Conservation (phyloP, 1,140 invertebrate species). For the Magallana angulata region DNA sequence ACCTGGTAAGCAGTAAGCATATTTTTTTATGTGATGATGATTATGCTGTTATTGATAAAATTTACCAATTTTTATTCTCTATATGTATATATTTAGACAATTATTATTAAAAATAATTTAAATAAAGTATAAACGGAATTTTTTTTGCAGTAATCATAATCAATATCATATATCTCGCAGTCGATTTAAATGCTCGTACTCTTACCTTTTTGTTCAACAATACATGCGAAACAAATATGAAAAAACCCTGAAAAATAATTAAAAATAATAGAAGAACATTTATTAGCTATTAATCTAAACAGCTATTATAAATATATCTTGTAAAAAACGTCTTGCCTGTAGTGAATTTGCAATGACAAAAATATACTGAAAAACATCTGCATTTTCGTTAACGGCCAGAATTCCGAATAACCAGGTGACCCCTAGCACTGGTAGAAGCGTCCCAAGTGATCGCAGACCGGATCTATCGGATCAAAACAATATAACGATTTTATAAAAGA, state of each 20-base stretch:
- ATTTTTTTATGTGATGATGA: no score
- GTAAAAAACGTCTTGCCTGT: slow-evolving; percentile 41
- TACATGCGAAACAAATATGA: not conserved
- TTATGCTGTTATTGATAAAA: no score
- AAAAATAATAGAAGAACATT: not conserved
- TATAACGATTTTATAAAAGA: no score
- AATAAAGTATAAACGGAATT: not conserved
- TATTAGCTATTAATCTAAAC: not conserved
- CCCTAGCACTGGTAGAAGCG: slow-evolving; percentile 26
- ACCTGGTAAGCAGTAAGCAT: no score
- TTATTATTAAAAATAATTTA: no score
- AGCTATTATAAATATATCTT: not conserved
- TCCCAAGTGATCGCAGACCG: not conserved
- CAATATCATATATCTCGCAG: not conserved
- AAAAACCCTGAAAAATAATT: no score
- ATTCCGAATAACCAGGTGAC: slow-evolving; percentile 56
- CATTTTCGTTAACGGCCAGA: slow-evolving; percentile 43
- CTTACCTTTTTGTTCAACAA: no score
- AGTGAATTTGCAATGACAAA: slow-evolving; percentile 53
- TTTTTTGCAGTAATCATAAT: not conserved
- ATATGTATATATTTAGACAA: no score
- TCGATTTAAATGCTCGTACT: not conserved
- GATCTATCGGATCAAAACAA: slow-evolving; percentile 6
- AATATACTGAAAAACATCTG: slow-evolving; percentile 52
- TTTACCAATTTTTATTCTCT: no score